These are phyloP conservation scores for Lophius americanus DNA, from an alignment of 2,797 vertebrate genomes.

Conservation along the genomic window DNA sequence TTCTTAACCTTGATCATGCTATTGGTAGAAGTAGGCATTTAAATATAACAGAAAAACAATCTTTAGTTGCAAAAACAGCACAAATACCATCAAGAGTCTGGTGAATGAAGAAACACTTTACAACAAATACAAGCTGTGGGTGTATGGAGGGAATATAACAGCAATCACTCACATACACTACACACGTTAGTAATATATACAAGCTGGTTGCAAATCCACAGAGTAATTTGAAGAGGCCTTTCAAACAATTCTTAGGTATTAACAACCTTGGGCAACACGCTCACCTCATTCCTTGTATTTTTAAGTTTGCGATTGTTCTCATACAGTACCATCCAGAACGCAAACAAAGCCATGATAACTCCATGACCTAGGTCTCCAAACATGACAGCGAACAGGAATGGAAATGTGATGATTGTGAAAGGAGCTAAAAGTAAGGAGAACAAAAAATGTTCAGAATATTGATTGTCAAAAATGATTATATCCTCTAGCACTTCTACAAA, in stretches of 20 bases:
- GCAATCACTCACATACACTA: background rate
- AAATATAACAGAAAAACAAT: too few relatives aligned
- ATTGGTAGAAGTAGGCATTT: too few relatives aligned
- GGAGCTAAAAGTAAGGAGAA: slow-evolving; percentile 80
- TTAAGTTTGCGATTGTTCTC: slow-evolving; percentile 90
- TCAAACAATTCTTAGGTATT: background rate
- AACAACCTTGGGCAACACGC: too few relatives aligned
- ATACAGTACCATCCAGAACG: slow-evolving; percentile 88
- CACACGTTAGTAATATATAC: background rate
- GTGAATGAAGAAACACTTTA: too few relatives aligned
- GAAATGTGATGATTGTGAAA: slow-evolving; percentile 96
- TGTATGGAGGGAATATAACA: too few relatives aligned
- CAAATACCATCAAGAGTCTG: too few relatives aligned
- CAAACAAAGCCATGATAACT: slow-evolving; percentile 91
- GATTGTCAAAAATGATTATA: background rate
- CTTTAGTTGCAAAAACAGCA: too few relatives aligned
- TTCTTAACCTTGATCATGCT: background rate
- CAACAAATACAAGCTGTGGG: too few relatives aligned
- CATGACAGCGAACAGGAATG: slow-evolving; percentile 97
- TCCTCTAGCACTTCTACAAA: background rate
- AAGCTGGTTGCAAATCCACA: background rate
- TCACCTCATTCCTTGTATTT: slow-evolving; percentile 91
- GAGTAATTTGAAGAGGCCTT: background rate
- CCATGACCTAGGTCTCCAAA: slow-evolving; percentile 97
- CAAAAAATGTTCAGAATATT: background rate